Evolutionary conservation across 1,140 invertebrate genomes (phyloP).

Genomic region (Calliopsis andreniformis): DNA sequence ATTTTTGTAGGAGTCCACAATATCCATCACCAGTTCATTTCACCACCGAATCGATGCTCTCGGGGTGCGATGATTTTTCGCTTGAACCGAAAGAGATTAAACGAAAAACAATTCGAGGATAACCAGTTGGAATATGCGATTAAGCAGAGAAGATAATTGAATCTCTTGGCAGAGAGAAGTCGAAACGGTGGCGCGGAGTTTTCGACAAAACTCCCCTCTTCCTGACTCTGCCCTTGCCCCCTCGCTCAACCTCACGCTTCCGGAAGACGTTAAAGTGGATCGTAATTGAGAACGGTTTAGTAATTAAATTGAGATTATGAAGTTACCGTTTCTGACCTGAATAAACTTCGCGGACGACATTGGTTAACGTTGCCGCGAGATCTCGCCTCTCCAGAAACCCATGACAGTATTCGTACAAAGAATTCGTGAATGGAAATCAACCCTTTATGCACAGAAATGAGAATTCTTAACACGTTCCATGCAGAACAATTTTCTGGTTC

Average conservation of each 20-base stretch:
- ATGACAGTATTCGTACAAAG: no score
- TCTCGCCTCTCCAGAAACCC: not conserved
- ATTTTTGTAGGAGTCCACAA: no score
- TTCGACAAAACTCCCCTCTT: not conserved
- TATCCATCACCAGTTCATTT: no score
- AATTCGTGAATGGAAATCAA: no score
- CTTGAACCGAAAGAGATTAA: not conserved
- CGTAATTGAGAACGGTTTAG: constrained; percentile 15
- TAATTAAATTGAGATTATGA: constrained; percentile 32
- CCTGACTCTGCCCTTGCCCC: no score
- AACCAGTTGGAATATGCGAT: constrained; percentile 1
- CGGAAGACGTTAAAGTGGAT: not conserved
- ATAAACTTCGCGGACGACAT: constrained; percentile 14
- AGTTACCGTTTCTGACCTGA: constrained; percentile 22
- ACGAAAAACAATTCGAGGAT: not conserved
- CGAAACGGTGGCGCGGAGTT: not conserved
- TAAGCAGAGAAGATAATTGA: constrained; percentile 7
- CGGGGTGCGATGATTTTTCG: no score
- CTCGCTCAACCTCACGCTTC: not conserved
- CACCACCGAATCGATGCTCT: no score
- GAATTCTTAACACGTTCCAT: no score
- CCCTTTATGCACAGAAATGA: no score
- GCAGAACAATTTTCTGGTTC: no score
- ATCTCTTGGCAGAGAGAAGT: not conserved
- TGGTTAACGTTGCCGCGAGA: not conserved